A percentile compares a stretch with the other conserved stretches of the same genome.
phyloP scores from a whole-genome alignment of 1,140 invertebrate genomes.

The Harlomillsia oculata region DNA sequence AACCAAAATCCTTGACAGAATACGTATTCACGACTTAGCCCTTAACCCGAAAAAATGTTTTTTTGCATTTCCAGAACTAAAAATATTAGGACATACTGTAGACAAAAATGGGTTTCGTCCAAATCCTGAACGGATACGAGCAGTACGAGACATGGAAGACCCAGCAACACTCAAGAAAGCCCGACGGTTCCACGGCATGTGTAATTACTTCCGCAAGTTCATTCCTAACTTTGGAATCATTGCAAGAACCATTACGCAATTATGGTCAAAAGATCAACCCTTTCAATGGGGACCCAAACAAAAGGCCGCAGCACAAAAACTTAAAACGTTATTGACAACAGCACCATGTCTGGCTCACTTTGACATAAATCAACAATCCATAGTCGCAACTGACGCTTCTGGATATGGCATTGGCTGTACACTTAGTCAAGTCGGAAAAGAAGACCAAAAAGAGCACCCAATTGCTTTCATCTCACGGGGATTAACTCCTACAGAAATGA shows the following conservation, averaged over 20 bases:
- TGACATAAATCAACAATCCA: background rate
- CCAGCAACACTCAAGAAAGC: constrained; percentile 4
- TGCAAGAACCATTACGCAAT: background rate
- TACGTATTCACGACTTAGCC: constrained; percentile 26
- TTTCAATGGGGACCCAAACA: background rate
- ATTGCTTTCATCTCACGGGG: background rate
- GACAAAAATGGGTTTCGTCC: background rate
- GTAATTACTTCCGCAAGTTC: background rate
- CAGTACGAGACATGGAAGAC: background rate
- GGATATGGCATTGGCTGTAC: background rate
- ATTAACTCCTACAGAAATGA: background rate
- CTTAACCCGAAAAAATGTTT: constrained; percentile 3
- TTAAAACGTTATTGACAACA: background rate
- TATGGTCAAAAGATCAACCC: background rate
- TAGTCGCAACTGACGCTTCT: background rate
- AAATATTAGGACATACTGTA: constrained; percentile 14
- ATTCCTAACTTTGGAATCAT: background rate
- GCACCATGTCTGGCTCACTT: background rate
- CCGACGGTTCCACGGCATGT: background rate
- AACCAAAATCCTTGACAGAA: background rate
- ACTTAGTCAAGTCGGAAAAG: background rate
- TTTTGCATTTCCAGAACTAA: constrained; percentile 4
- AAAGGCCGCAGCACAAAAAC: background rate
- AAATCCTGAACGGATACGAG: constrained; percentile 4
- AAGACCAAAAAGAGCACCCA: background rate